Conservation (phyloP, 2,797 vertebrate genomes). For the Spheniscus humboldti region DNA sequence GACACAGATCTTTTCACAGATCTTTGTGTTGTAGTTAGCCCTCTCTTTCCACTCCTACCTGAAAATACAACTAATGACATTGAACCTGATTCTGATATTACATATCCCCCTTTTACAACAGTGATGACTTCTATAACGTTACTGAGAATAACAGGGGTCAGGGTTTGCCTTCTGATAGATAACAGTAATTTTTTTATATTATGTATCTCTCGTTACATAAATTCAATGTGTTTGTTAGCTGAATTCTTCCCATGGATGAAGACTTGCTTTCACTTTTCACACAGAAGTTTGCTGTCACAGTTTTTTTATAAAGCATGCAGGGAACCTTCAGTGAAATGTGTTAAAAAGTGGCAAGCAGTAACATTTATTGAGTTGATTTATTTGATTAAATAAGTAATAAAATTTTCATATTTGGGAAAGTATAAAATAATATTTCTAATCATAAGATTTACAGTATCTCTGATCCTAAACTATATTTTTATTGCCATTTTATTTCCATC, state of each 20-base stretch:
- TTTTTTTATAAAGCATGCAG: not conserved
- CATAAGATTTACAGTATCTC: not conserved
- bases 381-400: conserved; percentile 51
- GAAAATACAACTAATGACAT: not conserved
- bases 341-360: not conserved
- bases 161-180: not conserved
- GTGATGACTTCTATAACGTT: not conserved
- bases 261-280: not conserved
- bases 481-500: conserved; percentile 36
- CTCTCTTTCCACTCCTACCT: not conserved
- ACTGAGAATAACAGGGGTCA: not conserved
- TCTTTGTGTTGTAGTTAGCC: not conserved
- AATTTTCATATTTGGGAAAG: conserved; percentile 39
- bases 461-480: conserved; percentile 34
- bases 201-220: not conserved
- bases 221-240: not conserved
- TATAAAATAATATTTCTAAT: conserved; percentile 47
- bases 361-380: conserved; percentile 26
- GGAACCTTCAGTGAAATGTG: conserved; percentile 7
- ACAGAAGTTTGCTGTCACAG: not conserved
- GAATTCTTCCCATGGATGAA: not conserved
- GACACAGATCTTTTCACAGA: not conserved
- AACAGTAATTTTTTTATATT: not conserved
- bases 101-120: not conserved
- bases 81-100: not conserved